Conservation (phyloP, 2,113 vertebrate species). For the Haemorhous mexicanus region DNA sequence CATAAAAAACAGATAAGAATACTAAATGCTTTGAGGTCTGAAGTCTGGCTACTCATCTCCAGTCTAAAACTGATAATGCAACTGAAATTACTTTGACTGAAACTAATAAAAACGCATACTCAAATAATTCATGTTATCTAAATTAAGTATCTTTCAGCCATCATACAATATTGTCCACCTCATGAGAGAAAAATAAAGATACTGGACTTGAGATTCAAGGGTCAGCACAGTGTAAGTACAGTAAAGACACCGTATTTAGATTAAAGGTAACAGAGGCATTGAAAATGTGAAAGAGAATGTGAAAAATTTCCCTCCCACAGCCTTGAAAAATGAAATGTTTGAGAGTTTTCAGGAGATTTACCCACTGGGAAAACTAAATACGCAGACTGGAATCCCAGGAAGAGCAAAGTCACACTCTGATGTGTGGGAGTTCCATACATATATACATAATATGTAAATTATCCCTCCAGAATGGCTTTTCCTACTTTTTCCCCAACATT, state of each 20-base stretch:
- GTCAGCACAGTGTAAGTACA: neutral
- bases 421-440: neutral
- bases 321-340: neutral
- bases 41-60: neutral
- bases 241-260: neutral
- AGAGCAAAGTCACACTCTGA: neutral
- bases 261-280: neutral
- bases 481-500: neutral
- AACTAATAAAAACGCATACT: constrained; percentile 19
- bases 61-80: constrained; percentile 8
- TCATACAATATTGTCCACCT: neutral
- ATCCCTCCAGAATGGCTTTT: neutral
- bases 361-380: neutral
- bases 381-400: neutral
- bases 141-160: constrained; percentile 50
- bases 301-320: neutral
- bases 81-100: neutral
- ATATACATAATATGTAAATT: neutral
- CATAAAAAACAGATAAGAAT: neutral
- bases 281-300: neutral
- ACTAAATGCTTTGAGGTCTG: neutral
- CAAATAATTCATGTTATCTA: constrained; percentile 31
- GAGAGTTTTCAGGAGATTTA: neutral
- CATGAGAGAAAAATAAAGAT: neutral
- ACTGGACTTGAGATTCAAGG: neutral